These are phyloP conservation scores for Nanorana parkeri DNA, from an alignment of 2,113 vertebrate genomes.

Conservation along the genomic window DNA sequence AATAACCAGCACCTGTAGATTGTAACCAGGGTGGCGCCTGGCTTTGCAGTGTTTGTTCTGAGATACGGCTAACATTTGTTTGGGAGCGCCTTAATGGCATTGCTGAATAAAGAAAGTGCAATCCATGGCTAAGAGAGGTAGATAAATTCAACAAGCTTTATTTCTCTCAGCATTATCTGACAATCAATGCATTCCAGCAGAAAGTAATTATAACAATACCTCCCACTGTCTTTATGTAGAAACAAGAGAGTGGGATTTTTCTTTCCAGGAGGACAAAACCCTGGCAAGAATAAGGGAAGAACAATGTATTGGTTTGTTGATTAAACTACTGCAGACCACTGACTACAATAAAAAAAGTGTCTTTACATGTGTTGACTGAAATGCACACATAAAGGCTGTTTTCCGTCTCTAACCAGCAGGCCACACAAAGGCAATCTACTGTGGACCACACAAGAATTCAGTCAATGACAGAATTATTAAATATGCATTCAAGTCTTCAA, in stretches of 20 bases:
- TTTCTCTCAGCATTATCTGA: not conserved
- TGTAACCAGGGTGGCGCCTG: not conserved
- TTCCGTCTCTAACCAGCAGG: not conserved
- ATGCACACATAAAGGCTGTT: not conserved
- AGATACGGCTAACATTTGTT: not conserved
- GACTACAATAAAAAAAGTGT: constrained; percentile 23
- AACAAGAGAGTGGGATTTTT: not conserved
- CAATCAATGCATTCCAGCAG: not conserved
- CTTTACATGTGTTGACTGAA: not conserved
- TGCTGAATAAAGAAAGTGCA: too few species aligned
- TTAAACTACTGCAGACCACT: constrained; percentile 9
- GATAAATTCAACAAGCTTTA: not conserved
- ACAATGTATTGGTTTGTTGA: constrained; percentile 28
- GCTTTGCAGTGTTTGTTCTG: too few species aligned
- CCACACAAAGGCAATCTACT: not conserved
- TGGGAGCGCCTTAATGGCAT: not conserved
- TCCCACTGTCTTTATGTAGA: constrained; percentile 35
- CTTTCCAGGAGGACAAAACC: not conserved
- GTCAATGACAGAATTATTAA: not conserved
- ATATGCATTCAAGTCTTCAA: not conserved
- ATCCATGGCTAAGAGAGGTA: not conserved
- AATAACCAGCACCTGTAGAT: not conserved
- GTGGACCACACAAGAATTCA: constrained; percentile 34
- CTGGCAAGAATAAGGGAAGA: not conserved
- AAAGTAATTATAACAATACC: constrained; percentile 23